A percentile compares a stretch with the other conserved stretches of the same genome.
Conservation (phyloP, 2,888 invertebrate species). For the Reticulitermes lucifugus region DNA sequence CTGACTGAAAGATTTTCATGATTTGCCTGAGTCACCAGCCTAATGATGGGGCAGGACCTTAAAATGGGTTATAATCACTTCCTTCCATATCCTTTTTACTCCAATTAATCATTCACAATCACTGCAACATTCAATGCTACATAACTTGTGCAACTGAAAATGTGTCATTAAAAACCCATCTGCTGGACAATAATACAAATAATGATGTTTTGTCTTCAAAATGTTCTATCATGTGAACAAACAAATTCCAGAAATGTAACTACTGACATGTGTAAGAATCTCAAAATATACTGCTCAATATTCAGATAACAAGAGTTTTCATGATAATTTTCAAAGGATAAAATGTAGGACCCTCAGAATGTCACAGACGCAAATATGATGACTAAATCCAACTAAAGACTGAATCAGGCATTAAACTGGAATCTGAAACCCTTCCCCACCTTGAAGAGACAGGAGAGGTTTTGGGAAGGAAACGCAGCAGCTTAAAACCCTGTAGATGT, state of each 20-base stretch:
- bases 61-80: too few relatives aligned
- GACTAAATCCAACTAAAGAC: not conserved
- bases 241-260: too few relatives aligned
- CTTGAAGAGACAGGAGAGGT: conserved; percentile 1
- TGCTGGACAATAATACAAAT: not conserved
- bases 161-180: too few relatives aligned
- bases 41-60: too few relatives aligned
- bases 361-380: not conserved
- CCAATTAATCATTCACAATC: too few relatives aligned
- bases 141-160: too few relatives aligned
- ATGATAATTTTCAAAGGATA: conserved; percentile 21
- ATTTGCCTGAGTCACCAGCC: not conserved
- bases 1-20: not conserved
- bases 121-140: too few relatives aligned
- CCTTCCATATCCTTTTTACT: too few relatives aligned
- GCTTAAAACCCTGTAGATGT: not conserved
- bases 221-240: too few relatives aligned
- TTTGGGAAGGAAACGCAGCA: conserved; percentile 15
- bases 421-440: conserved; percentile 14
- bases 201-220: too few relatives aligned
- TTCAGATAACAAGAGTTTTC: conserved; percentile 25
- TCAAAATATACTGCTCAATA: not conserved
- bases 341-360: conserved; percentile 1
- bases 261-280: too few relatives aligned
- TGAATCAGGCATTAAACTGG: not conserved